phyloP scores from a whole-genome alignment of 1,140 invertebrate species.

The Brachionus asplanchnoidis region DNA sequence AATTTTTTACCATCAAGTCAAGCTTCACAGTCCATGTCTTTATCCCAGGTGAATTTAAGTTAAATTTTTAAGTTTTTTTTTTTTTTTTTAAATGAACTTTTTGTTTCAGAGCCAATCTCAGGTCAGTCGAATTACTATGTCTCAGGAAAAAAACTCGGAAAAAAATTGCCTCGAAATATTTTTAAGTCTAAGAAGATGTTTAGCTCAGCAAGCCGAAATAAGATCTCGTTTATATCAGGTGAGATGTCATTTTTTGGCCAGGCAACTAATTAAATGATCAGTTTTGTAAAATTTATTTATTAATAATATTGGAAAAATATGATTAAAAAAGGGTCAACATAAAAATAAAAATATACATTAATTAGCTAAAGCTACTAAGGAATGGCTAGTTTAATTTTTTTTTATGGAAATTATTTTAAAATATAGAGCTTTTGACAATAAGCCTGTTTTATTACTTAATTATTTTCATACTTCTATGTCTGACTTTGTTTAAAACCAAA shows the following conservation, averaged over 20 bases:
- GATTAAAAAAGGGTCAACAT: no score
- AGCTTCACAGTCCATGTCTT: slow-evolving; percentile 36
- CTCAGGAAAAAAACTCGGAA: slow-evolving; percentile 28
- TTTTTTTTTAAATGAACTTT: neutral
- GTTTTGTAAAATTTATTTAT: no score
- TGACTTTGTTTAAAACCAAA: no score
- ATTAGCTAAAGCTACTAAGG: no score
- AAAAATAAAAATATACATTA: no score
- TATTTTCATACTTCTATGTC: no score
- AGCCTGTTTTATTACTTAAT: no score
- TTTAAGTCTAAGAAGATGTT: slow-evolving; percentile 29
- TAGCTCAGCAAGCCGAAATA: slow-evolving; percentile 24
- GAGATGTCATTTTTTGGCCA: neutral
- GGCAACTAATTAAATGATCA: no score
- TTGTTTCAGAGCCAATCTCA: slow-evolving; percentile 27
- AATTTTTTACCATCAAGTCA: slow-evolving; percentile 39
- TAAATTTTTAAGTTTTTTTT: neutral
- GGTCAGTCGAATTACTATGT: slow-evolving; percentile 19
- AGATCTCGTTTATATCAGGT: slow-evolving; percentile 32
- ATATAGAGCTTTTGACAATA: no score
- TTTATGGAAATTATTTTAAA: no score
- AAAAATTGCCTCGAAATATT: slow-evolving; percentile 42
- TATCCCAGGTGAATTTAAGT: neutral
- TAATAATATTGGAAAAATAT: no score
- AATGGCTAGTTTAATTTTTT: no score